These are phyloP conservation scores for Seriola dumerili DNA, from an alignment of 2,113 vertebrate species.

Conservation along the genomic window DNA sequence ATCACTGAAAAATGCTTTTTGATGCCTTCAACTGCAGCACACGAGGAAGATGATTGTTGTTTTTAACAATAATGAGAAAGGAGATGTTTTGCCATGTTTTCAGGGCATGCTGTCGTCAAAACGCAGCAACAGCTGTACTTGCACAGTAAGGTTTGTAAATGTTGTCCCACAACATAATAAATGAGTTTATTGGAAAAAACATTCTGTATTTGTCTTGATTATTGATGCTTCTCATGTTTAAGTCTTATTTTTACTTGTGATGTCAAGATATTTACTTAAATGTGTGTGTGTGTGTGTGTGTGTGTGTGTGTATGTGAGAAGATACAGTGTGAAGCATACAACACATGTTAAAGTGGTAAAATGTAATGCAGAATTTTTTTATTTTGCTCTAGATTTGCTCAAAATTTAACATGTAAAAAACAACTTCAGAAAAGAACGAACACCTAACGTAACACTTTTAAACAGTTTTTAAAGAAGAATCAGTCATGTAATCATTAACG, in stretches of 20 bases:
- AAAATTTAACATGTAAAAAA: too few relatives aligned
- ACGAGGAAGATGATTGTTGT: conserved; percentile 14
- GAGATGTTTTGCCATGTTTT: conserved; percentile 58
- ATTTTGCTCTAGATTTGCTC: too few relatives aligned
- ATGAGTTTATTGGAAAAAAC: conserved; percentile 63
- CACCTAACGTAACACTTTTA: too few relatives aligned
- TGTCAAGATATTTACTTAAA: not conserved
- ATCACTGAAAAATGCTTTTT: conserved; percentile 7
- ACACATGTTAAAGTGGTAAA: too few relatives aligned
- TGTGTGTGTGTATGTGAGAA: too few relatives aligned
- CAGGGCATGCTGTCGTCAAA: conserved; percentile 58
- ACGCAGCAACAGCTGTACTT: conserved; percentile 56
- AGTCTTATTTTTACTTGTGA: not conserved
- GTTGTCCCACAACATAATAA: conserved; percentile 75
- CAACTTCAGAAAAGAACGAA: too few relatives aligned
- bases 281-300: too few relatives aligned
- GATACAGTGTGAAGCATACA: too few relatives aligned
- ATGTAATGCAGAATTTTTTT: too few relatives aligned
- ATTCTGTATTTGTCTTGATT: not conserved
- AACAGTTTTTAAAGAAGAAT: too few relatives aligned
- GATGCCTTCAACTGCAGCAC: conserved; percentile 50
- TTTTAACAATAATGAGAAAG: conserved; percentile 10
- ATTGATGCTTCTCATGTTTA: not conserved
- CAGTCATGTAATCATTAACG: too few relatives aligned
- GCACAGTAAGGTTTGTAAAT: conserved; percentile 76